Evolutionary conservation across 2,888 invertebrate species (phyloP).

Genomic region (Latheticus oryzae): DNA sequence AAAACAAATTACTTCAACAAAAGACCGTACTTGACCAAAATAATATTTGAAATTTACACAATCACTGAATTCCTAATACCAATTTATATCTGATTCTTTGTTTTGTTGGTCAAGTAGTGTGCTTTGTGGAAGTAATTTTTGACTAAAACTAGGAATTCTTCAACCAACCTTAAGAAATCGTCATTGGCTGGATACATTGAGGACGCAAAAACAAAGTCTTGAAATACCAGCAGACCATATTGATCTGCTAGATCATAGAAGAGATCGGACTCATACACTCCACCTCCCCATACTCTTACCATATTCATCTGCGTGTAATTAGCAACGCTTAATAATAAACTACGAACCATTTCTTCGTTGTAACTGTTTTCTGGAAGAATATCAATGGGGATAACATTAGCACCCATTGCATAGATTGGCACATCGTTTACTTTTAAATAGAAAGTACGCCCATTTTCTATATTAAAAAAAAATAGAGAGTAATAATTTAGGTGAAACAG

Average conservation of each 20-base stretch:
- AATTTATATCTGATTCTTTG: no score
- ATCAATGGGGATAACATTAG: constrained; percentile 92
- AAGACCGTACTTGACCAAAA: no score
- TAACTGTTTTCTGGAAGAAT: constrained; percentile 81
- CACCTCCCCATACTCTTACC: constrained; percentile 99
- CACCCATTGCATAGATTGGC: constrained; percentile 94
- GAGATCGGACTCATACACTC: constrained; percentile 89
- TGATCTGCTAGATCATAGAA: constrained; percentile 91
- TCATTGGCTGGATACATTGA: constrained; percentile 83
- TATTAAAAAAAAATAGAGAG: neutral
- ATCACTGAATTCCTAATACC: no score
- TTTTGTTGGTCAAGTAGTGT: no score
- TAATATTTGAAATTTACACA: no score
- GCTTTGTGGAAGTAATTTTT: no score
- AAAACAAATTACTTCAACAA: no score
- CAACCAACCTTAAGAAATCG: constrained; percentile 15
- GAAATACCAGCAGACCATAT: constrained; percentile 94
- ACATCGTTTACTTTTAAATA: constrained; percentile 88
- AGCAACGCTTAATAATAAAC: constrained; percentile 2
- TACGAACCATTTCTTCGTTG: constrained; percentile 3
- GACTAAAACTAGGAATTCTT: no score
- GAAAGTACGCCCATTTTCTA: constrained; percentile 76
- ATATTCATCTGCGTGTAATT: constrained; percentile 77
- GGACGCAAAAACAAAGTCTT: constrained; percentile 98
- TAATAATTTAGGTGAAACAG: neutral